These are phyloP conservation scores for Steatornis caripensis DNA, from an alignment of 2,113 vertebrate genomes.

Conservation along the genomic window DNA sequence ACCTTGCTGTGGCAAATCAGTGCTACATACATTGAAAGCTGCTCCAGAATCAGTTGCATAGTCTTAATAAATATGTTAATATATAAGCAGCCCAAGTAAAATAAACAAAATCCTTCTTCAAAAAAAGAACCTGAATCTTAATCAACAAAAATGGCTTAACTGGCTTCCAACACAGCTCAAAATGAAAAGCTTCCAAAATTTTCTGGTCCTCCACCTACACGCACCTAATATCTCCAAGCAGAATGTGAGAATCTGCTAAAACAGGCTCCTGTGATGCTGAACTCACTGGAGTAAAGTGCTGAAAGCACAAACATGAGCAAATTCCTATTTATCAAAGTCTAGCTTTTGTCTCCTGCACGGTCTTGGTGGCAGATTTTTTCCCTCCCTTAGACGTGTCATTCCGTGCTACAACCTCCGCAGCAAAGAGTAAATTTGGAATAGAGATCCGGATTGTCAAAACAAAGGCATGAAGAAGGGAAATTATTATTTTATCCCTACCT, in stretches of 20 bases:
- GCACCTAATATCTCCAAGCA: background rate
- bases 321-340: background rate
- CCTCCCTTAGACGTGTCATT: background rate
- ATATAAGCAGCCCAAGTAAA: background rate
- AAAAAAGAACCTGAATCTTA: background rate
- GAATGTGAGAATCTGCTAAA: constrained; percentile 1
- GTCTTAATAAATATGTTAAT: background rate
- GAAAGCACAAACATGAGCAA: background rate
- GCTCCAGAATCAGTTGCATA: rapidly evolving
- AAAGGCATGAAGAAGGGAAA: background rate
- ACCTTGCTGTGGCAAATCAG: background rate
- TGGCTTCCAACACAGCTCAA: background rate
- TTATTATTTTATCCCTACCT: background rate
- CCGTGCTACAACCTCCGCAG: background rate
- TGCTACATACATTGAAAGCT: background rate
- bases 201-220: background rate
- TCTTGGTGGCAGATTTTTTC: background rate
- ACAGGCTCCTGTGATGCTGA: background rate
- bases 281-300: background rate
- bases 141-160: background rate
- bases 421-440: background rate
- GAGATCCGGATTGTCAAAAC: background rate
- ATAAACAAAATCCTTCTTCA: background rate
- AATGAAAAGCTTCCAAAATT: background rate
- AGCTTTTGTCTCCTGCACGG: background rate